phyloP scores from a whole-genome alignment of 2,797 vertebrate species.

The Peromyscus eremicus region DNA sequence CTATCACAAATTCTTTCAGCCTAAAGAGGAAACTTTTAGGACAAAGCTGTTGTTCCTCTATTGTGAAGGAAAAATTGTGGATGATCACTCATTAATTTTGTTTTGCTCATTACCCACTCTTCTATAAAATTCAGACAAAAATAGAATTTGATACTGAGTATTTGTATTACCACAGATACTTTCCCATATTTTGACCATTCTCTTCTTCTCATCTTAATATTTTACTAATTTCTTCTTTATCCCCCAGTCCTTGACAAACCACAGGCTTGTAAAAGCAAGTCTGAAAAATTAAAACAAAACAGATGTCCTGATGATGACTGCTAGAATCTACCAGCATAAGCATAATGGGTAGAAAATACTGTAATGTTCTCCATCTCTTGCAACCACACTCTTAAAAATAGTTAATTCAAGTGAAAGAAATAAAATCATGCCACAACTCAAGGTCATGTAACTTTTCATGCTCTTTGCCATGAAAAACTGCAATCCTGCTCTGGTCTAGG shows the following conservation, averaged over 20 bases:
- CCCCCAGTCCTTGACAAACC: neutral
- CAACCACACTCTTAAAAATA: neutral
- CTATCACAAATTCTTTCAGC: neutral
- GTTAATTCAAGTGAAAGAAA: neutral
- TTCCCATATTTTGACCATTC: neutral
- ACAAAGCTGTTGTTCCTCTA: neutral
- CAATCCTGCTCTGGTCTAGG: neutral
- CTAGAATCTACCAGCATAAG: neutral
- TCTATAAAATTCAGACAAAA: neutral
- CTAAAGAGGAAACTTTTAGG: neutral
- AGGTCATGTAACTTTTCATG: neutral
- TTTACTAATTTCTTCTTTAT: neutral
- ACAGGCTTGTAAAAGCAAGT: conserved; percentile 23
- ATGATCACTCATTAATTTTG: neutral
- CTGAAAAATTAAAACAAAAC: neutral
- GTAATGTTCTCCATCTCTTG: neutral
- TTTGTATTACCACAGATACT: neutral
- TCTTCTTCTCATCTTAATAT: neutral
- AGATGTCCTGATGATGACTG: conserved; percentile 2
- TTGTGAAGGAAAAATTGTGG: neutral
- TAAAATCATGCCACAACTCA: neutral
- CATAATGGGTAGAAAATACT: neutral
- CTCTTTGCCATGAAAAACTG: neutral
- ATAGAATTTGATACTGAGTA: neutral
- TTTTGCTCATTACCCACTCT: neutral